Evolutionary conservation across 30 jellyfish, hydroid and myxozoan species (phyloP), one percentile per base, ranked within the genome.

Genomic region (Aurelia coerulea): DNA sequence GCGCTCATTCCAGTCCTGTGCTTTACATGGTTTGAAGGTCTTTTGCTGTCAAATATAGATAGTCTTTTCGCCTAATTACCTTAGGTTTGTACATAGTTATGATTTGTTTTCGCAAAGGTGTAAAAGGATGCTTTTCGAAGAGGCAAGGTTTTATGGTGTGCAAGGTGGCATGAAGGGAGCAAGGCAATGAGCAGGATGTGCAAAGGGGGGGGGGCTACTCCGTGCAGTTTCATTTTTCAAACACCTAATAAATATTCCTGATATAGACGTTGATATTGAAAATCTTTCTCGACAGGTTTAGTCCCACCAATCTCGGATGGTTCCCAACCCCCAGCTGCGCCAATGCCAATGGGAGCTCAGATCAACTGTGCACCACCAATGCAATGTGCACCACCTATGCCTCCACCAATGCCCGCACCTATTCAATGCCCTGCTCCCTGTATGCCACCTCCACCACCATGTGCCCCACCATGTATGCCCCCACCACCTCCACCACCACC

Each of bases 401-500:
- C 86, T n/a, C 84, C 92, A 58, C 92, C 92, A 58, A 76, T 76
- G 88, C 86, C 93, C 16, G 86, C 93, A 49, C 94, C 94, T 62
- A 76, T 76, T 74, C 94, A 74, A 74, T 76, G 88, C 84, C 89
- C 92, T 41, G 87, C 90, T 70, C 91, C 92, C 56, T 76, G 88
- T 68, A 74, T 85, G 92, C 92, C 89, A 74, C 92, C 92, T 33
- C 97, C 88, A 73, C 85, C 85, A 74, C 67, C 88, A 58, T 56
- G 74, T 69, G 84, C 92, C 53, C 91, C 96, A 88, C 91, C 92
- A 41, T 79, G 92, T 65, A 68, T 79, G 9, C 92, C 96, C 12
- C 91, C 97, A 53, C 89, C 86, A 76, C 90, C 96, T 9, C 90
- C 96, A 68, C 90, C 90, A 87, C 85, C 90, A 50, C 90, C 97